Base-by-base conservation (phyloP, 1,140 invertebrate genomes). In the Pogonognathellus flavescens region DNA sequence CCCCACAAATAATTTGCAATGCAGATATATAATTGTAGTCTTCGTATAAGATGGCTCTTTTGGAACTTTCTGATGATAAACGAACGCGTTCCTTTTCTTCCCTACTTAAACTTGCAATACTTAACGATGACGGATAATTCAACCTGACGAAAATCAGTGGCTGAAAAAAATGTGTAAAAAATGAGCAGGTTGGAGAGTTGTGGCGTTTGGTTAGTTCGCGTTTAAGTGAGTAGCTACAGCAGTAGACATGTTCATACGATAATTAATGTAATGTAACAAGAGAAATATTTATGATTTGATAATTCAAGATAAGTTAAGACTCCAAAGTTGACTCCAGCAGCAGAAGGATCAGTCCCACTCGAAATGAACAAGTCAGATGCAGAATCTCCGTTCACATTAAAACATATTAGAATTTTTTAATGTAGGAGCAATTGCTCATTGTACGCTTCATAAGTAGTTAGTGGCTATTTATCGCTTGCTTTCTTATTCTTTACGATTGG, bases 201-300 rank as follows among this genome's bases (percentile, higher is more conserved):
- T 66, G 20, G 20, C 25, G 20, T 0, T 20, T 20, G 62, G 14
- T 66, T 66, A 22, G 55, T 18, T 59, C 0, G 5, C 6, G 18
- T 16, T 9, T 16, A 20, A 10, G 8, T 66, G 62, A 20, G 22
- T 14, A 25, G 22, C 25, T 14, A 66, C 7, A 9, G 1, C 22
- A 13, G 5, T 3, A 14, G 22, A 66, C 22, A 20, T 66, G n/a
- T 66, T 13, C 53, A 2, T 2, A 25, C 2, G 31, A 41, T 57
- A 57, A 57, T n/a, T 57, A 57, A 57, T 57, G 70, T 76, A 49
- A 76, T 76, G 41, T 76, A 76, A 76, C 70, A 18, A 76, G 70
- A 76, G 70, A 76, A 76, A 31, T 76, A 76, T 76, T 76, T 76
- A 76, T 76, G 70, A 76, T 76, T 76, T 76, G 70, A 76, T 76